These are phyloP conservation scores for Morpho helenor DNA, from an alignment of 2,888 invertebrate genomes.

Conservation along the genomic window DNA sequence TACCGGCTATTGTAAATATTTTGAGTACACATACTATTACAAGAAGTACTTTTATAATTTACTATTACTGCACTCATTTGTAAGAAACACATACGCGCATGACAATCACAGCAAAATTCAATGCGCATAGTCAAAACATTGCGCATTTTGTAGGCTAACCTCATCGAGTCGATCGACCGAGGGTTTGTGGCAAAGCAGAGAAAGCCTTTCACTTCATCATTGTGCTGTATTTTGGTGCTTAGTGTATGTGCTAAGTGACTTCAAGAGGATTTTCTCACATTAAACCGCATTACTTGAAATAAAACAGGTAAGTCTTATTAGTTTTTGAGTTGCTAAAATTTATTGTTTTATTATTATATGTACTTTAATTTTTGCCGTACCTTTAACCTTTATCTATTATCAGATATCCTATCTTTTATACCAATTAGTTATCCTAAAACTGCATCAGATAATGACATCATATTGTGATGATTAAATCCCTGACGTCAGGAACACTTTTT, in stretches of 20 bases:
- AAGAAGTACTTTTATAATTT: no score
- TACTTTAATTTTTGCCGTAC: background rate
- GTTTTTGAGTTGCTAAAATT: background rate
- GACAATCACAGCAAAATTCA: slow-evolving; percentile 58
- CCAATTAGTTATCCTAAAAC: no score
- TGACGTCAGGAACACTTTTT: no score
- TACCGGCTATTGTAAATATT: no score
- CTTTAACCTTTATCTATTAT: background rate
- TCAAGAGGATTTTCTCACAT: slow-evolving; percentile 48
- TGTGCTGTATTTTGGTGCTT: slow-evolving; percentile 71
- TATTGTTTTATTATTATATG: slow-evolving; percentile 1
- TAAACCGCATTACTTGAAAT: slow-evolving; percentile 45
- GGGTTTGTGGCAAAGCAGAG: slow-evolving; percentile 36
- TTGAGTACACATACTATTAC: no score
- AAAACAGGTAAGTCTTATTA: slow-evolving; percentile 53
- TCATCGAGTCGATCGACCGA: slow-evolving; percentile 69
- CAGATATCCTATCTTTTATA: no score
- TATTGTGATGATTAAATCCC: no score
- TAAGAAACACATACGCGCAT: slow-evolving; percentile 55
- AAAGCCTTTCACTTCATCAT: slow-evolving; percentile 52
- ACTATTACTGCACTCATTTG: no score
- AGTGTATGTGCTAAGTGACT: slow-evolving; percentile 66
- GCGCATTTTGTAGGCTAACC: slow-evolving; percentile 70
- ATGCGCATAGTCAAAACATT: slow-evolving; percentile 78
- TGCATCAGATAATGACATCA: no score